Evolutionary conservation across 2,888 invertebrate genomes (phyloP).

Genomic region (Idaea dimidiata): DNA sequence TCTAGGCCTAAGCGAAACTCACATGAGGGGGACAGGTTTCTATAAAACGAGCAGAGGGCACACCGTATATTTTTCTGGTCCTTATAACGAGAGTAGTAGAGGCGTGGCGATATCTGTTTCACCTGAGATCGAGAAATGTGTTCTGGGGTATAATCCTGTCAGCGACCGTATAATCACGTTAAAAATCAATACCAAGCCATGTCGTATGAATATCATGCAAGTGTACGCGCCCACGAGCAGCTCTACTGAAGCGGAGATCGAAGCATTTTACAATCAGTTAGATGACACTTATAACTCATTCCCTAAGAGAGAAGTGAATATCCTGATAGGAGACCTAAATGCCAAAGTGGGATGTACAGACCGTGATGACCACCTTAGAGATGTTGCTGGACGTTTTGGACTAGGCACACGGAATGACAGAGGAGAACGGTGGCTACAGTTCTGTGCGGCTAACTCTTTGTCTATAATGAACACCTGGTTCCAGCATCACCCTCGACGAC

Average conservation of each 20-base stretch:
- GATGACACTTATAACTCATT: background rate
- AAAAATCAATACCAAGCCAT: constrained; percentile 7
- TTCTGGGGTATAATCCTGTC: constrained; percentile 9
- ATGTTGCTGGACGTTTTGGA: background rate
- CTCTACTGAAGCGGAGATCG: background rate
- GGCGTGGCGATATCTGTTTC: constrained; percentile 6
- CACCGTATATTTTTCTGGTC: constrained; percentile 16
- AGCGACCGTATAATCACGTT: constrained; percentile 3
- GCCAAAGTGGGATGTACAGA: background rate
- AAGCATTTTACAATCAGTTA: background rate
- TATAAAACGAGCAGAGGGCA: background rate
- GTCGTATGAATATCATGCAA: background rate
- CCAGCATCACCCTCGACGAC: constrained; percentile 6
- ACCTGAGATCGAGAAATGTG: constrained; percentile 5
- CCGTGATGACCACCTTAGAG: background rate
- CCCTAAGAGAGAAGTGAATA: background rate
- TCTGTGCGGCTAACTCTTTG: background rate
- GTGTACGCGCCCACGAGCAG: background rate
- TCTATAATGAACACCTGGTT: background rate
- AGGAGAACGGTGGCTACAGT: background rate
- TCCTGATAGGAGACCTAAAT: background rate
- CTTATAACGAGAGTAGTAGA: constrained; percentile 11
- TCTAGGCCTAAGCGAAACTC: constrained; percentile 6
- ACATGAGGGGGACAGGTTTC: constrained; percentile 6
- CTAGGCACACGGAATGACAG: background rate